These are phyloP conservation scores for Mastomys coucha DNA, from an alignment of 2,113 vertebrate species.

Conservation along the genomic window DNA sequence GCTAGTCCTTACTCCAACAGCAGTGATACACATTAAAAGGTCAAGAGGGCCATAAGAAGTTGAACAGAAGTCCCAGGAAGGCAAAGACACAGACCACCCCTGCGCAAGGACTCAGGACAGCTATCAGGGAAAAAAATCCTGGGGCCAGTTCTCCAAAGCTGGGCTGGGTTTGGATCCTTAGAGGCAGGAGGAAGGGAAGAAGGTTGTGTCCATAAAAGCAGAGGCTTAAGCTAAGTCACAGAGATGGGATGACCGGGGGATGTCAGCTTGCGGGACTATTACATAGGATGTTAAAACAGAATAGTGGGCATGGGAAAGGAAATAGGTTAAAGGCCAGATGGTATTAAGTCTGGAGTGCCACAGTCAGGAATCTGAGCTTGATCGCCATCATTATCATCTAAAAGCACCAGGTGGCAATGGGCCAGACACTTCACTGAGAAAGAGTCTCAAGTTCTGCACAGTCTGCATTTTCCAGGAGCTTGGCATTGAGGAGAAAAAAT, in stretches of 20 bases:
- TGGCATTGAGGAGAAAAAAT: slow-evolving; percentile 54
- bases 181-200: neutral
- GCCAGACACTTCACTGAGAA: slow-evolving; percentile 51
- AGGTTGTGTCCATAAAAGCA: neutral
- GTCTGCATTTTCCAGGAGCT: slow-evolving; percentile 48
- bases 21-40: neutral
- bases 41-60: neutral
- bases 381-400: neutral
- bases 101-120: neutral
- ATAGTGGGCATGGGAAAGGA: neutral
- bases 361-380: slow-evolving; percentile 34
- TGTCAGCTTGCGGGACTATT: neutral
- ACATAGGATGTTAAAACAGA: neutral
- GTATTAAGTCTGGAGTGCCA: neutral
- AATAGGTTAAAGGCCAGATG: neutral
- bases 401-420: slow-evolving; percentile 48
- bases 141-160: neutral
- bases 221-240: neutral
- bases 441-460: neutral
- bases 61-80: neutral
- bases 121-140: neutral
- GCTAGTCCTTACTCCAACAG: neutral
- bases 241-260: neutral
- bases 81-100: neutral
- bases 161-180: neutral